Evolutionary conservation across 1,140 invertebrate genomes (phyloP).

Genomic region (Trachymyrmex septentrionalis): DNA sequence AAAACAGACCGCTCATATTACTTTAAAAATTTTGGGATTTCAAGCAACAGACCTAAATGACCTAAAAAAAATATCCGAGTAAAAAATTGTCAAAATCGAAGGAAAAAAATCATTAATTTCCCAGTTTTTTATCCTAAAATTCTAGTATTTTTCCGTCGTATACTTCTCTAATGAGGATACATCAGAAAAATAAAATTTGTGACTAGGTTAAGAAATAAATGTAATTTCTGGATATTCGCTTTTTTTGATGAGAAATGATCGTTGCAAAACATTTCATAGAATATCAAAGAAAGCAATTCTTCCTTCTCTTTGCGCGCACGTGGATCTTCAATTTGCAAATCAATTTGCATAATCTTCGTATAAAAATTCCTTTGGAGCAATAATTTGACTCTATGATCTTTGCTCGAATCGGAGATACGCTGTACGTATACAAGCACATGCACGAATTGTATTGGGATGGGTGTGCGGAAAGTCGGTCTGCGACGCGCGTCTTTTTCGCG

Average conservation of each 20-base stretch:
- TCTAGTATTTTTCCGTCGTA: too few species aligned
- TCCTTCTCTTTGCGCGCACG: not conserved
- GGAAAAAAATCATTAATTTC: too few species aligned
- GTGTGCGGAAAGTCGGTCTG: not conserved
- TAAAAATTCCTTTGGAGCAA: not conserved
- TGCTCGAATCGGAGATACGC: not conserved
- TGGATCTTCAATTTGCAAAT: slow-evolving; percentile 27
- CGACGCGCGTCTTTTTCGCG: slow-evolving; percentile 54
- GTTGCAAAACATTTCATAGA: not conserved
- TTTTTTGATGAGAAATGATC: not conserved
- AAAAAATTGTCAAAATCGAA: too few species aligned
- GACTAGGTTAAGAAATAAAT: not conserved
- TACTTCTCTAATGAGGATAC: not conserved
- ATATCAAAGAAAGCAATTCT: not conserved
- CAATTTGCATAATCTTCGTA: slow-evolving; percentile 18
- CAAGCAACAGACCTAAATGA: too few species aligned
- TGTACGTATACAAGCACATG: not conserved
- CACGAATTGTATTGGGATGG: slow-evolving; percentile 33
- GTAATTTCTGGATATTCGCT: not conserved
- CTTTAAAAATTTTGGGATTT: too few species aligned
- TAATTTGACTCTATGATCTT: slow-evolving; percentile 27
- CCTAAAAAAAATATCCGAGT: too few species aligned
- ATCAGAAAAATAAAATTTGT: not conserved
- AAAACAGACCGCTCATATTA: too few species aligned
- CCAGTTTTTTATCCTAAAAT: too few species aligned